phyloP scores from a whole-genome alignment of 1,140 invertebrate species.

The Drosophila tristis region DNA sequence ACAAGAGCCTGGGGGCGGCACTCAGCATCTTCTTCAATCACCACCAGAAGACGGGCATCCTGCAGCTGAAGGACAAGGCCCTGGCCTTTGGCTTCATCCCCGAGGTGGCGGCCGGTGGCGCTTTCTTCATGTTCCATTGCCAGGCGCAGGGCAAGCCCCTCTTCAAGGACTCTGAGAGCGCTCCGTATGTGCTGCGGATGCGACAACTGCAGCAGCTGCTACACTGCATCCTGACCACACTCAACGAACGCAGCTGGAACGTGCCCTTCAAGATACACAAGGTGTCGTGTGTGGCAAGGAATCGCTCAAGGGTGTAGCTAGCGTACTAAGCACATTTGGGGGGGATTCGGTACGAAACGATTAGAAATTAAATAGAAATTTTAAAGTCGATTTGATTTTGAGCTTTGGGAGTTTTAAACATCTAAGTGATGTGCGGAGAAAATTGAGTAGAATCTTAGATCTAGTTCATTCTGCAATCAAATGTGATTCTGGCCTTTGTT shows the following conservation, averaged over 20 bases:
- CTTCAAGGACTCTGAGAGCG: slow-evolving; percentile 85
- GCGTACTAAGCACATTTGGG: neutral
- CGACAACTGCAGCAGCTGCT: slow-evolving; percentile 85
- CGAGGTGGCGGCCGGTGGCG: slow-evolving; percentile 42
- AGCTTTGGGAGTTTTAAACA: too few species aligned
- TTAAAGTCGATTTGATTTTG: too few species aligned
- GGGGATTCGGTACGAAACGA: too few species aligned
- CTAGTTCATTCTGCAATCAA: too few species aligned
- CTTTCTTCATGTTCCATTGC: slow-evolving; percentile 87
- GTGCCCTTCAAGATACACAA: slow-evolving; percentile 47
- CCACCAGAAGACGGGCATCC: slow-evolving; percentile 83
- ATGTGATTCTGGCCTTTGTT: too few species aligned
- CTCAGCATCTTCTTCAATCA: slow-evolving; percentile 85
- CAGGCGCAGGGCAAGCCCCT: slow-evolving; percentile 85
- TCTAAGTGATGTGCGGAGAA: too few species aligned
- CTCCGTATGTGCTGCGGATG: slow-evolving; percentile 85
- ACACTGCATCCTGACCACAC: slow-evolving; percentile 85
- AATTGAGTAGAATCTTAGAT: too few species aligned
- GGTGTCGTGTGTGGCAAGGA: slow-evolving; percentile 36
- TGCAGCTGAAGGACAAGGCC: slow-evolving; percentile 84
- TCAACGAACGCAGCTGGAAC: slow-evolving; percentile 63
- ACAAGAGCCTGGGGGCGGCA: slow-evolving; percentile 85
- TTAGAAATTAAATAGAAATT: too few species aligned
- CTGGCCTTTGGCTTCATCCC: slow-evolving; percentile 86
- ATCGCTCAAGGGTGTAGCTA: neutral